A percentile compares a stretch with the other conserved stretches of the same genome.
These are phyloP conservation scores for Odontomachus brunneus DNA, from an alignment of 1,140 invertebrate species.

Conservation along the genomic window DNA sequence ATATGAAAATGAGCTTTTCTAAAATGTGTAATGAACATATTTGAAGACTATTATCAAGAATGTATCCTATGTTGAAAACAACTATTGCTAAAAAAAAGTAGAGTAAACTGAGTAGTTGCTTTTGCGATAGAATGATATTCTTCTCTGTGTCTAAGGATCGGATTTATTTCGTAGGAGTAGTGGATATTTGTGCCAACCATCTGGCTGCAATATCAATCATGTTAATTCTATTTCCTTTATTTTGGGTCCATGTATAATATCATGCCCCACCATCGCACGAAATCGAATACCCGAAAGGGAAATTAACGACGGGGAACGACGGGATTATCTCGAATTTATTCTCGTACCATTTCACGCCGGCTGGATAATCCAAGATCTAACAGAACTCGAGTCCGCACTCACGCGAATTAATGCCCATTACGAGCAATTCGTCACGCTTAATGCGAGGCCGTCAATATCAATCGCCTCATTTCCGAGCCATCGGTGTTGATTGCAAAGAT, in stretches of 20 bases:
- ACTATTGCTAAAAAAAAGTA: too few species aligned
- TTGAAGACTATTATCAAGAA: too few species aligned
- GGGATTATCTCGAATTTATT: conserved; percentile 64
- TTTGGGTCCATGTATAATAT: conserved; percentile 4
- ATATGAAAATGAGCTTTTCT: too few species aligned
- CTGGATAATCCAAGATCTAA: conserved; percentile 56
- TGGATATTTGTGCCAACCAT: not conserved
- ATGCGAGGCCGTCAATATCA: conserved; percentile 42
- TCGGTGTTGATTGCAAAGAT: not conserved
- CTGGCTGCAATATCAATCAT: conserved; percentile 31
- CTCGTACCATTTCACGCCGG: conserved; percentile 47
- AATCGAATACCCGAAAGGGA: conserved; percentile 19
- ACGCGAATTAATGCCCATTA: conserved; percentile 51
- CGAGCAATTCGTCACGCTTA: conserved; percentile 42
- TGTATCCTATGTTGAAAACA: too few species aligned
- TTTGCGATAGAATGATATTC: too few species aligned
- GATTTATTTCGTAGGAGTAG: not conserved
- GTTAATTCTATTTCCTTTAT: conserved; percentile 24
- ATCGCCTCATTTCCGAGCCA: conserved; percentile 4
- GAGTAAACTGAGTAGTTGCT: too few species aligned
- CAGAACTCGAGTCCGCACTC: conserved; percentile 54
- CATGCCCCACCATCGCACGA: not conserved
- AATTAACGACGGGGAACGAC: conserved; percentile 46
- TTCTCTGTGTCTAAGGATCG: too few species aligned
- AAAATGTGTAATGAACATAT: too few species aligned